Conservation (phyloP, 2,113 vertebrate genomes). For the Lepidothrix coronata region DNA sequence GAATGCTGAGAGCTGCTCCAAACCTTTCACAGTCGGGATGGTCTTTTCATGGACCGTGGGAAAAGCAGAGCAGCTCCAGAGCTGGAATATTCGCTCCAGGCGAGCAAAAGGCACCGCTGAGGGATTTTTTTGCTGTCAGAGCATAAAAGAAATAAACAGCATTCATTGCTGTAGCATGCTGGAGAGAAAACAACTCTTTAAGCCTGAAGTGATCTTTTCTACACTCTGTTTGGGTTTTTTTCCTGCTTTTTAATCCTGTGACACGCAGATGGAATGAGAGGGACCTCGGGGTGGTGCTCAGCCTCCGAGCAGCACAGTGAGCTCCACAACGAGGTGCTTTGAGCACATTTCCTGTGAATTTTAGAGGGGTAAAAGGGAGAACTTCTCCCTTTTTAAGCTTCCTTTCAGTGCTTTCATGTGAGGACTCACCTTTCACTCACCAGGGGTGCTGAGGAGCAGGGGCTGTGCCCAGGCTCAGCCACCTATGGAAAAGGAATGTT, state of each 20-base stretch:
- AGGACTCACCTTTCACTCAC: background rate
- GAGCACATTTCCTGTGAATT: background rate
- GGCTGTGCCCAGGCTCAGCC: background rate
- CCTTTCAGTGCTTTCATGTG: background rate
- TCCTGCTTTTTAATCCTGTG: background rate
- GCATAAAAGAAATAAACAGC: background rate
- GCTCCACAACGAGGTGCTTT: background rate
- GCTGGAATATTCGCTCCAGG: background rate
- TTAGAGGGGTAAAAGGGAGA: background rate
- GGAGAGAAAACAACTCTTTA: background rate
- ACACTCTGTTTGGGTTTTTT: background rate
- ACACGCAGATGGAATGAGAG: background rate
- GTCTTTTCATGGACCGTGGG: fast-evolving
- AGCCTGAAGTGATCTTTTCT: background rate
- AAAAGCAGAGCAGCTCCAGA: background rate
- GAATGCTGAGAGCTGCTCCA: background rate
- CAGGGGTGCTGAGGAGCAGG: fast-evolving
- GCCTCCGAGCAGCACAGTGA: background rate
- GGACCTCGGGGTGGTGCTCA: fast-evolving
- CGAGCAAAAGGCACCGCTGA: background rate
- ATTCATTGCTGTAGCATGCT: background rate
- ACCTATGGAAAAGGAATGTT: background rate
- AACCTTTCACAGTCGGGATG: fast-evolving
- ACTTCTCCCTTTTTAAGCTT: background rate
- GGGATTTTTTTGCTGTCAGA: background rate